These are phyloP conservation scores for Campoplex nolae DNA, from an alignment of 2,888 invertebrate genomes.

Conservation along the genomic window DNA sequence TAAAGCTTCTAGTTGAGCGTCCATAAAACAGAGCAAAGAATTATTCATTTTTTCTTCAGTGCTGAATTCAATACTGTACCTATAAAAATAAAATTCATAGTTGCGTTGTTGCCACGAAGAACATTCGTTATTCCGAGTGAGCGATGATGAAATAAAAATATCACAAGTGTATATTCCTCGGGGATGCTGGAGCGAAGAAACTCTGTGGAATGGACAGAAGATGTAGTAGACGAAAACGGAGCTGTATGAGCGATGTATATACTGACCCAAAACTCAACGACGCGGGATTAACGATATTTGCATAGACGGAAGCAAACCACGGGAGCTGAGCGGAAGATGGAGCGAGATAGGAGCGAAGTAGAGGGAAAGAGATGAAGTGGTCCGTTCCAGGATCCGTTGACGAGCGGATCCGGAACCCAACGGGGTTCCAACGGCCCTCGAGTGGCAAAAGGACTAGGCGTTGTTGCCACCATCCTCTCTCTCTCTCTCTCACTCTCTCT, in stretches of 20 bases:
- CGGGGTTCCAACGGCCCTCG: constrained; percentile 65
- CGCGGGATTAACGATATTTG: constrained; percentile 71
- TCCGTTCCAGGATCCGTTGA: constrained; percentile 68
- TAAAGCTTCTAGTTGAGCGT: background rate
- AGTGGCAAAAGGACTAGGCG: constrained; percentile 65
- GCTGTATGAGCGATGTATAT: constrained; percentile 31
- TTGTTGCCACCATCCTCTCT: constrained; percentile 23
- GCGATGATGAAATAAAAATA: constrained; percentile 32
- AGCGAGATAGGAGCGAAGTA: constrained; percentile 25
- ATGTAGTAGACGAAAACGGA: background rate
- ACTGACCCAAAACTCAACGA: constrained; percentile 62
- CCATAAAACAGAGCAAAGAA: background rate
- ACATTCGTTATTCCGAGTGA: constrained; percentile 29
- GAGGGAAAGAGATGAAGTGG: constrained; percentile 66
- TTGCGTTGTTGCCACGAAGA: background rate
- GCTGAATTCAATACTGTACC: background rate
- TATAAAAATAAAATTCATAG: constrained; percentile 5
- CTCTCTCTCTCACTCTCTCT: background rate
- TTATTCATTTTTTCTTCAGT: background rate
- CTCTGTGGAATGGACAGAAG: constrained; percentile 24
- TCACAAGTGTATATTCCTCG: constrained; percentile 36
- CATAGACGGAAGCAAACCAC: constrained; percentile 69
- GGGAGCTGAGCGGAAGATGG: constrained; percentile 55
- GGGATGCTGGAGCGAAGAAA: constrained; percentile 30
- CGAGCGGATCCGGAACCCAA: constrained; percentile 70